phyloP scores from a whole-genome alignment of 2,888 invertebrate species.

The Asteroscopus sphinx region DNA sequence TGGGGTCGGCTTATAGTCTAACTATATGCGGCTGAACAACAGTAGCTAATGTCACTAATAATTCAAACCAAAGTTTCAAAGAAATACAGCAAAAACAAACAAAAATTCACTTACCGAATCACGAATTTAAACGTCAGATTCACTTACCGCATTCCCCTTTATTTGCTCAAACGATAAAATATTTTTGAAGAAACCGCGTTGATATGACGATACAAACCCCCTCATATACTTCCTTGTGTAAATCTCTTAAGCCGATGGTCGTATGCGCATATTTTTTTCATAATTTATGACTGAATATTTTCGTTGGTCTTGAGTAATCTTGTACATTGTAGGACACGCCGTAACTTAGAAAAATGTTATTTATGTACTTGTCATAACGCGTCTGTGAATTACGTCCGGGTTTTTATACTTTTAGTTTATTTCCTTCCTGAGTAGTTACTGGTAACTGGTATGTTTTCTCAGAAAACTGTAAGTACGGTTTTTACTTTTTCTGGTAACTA shows the following conservation, averaged over 20 bases:
- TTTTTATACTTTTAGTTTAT: slow-evolving; percentile 44
- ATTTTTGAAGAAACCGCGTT: slow-evolving; percentile 37
- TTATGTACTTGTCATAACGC: slow-evolving; percentile 57
- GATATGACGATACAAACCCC: slow-evolving; percentile 35
- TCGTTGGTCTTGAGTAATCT: slow-evolving; percentile 57
- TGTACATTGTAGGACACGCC: slow-evolving; percentile 55
- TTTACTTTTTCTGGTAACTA: background rate
- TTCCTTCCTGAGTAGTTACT: slow-evolving; percentile 26
- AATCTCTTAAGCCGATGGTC: slow-evolving; percentile 63
- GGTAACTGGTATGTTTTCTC: slow-evolving; percentile 17
- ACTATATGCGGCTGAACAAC: too few relatives aligned
- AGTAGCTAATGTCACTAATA: too few relatives aligned
- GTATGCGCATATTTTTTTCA: slow-evolving; percentile 62
- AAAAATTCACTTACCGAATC: slow-evolving; percentile 40
- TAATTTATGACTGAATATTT: slow-evolving; percentile 64
- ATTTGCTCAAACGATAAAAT: slow-evolving; percentile 35
- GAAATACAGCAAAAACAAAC: slow-evolving; percentile 3
- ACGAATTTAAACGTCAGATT: slow-evolving; percentile 38
- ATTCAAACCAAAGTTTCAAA: background rate
- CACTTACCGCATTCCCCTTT: slow-evolving; percentile 41
- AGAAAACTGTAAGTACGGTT: slow-evolving; percentile 1
- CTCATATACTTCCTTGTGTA: slow-evolving; percentile 57
- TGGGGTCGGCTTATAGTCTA: too few relatives aligned
- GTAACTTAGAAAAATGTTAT: slow-evolving; percentile 44
- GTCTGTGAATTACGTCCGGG: slow-evolving; percentile 41